These are phyloP conservation scores for Phthorimaea operculella DNA, from an alignment of 1,140 invertebrate genomes.

Conservation along the genomic window DNA sequence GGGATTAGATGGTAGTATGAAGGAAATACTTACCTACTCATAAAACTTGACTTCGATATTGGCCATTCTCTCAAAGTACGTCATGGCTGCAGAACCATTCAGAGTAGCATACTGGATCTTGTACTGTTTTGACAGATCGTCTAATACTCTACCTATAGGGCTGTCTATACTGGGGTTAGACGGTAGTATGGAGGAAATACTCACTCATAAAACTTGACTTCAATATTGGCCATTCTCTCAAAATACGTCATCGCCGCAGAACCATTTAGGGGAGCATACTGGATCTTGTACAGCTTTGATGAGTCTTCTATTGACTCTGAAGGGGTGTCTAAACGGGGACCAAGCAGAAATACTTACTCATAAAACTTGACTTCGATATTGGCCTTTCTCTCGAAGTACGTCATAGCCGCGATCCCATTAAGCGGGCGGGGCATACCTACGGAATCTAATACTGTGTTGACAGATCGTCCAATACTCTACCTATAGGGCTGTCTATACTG, in stretches of 20 bases:
- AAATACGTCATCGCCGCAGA: conserved; percentile 94
- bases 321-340: no score
- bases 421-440: no score
- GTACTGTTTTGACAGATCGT: no score
- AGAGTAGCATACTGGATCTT: no score
- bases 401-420: conserved; percentile 86
- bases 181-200: no score
- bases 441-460: no score
- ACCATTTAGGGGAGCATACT: conserved; percentile 89
- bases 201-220: conserved; percentile 94
- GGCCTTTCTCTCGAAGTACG: conserved; percentile 96
- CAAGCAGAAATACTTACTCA: conserved; percentile 82
- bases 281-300: conserved; percentile 94
- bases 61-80: conserved; percentile 96
- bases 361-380: conserved; percentile 96
- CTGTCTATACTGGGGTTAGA: no score
- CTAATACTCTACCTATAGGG: no score
- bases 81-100: conserved; percentile 86
- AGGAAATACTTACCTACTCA: conserved; percentile 80
- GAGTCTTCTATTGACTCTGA: conserved; percentile 94
- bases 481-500: no score
- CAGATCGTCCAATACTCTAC: no score
- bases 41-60: conserved; percentile 96
- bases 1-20: no score
- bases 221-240: conserved; percentile 95